Percentiles rank a stretch among this genome's conserved stretches.
These are phyloP conservation scores for Labia minor DNA, from an alignment of 2,888 invertebrate species.

Conservation along the genomic window DNA sequence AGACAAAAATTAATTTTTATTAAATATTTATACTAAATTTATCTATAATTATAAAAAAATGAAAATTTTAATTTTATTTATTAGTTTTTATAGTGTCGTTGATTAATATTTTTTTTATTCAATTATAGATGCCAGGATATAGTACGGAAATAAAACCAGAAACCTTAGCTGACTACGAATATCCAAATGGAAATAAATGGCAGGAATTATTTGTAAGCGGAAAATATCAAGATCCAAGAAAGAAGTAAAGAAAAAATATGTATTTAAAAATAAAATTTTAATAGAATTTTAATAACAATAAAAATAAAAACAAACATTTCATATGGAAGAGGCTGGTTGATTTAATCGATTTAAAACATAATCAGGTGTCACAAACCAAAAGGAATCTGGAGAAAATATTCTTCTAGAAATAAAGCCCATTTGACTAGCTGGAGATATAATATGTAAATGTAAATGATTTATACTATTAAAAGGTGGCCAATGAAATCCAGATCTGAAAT, in stretches of 20 bases:
- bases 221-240: slow-evolving; percentile 35
- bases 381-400: slow-evolving; percentile 60
- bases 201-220: slow-evolving; percentile 51
- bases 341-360: not conserved
- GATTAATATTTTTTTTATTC: too few species aligned
- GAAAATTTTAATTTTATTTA: too few species aligned
- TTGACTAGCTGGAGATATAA: slow-evolving; percentile 64
- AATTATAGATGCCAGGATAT: slow-evolving; percentile 63
- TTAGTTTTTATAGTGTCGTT: too few species aligned
- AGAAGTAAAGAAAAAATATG: not conserved
- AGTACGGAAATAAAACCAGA: slow-evolving; percentile 64
- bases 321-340: too few species aligned
- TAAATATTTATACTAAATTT: too few species aligned
- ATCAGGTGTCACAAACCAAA: slow-evolving; percentile 63
- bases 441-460: slow-evolving; percentile 73
- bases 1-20: too few species aligned
- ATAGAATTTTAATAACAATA: too few species aligned
- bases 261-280: too few species aligned
- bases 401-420: slow-evolving; percentile 55
- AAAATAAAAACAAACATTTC: too few species aligned
- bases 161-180: slow-evolving; percentile 56
- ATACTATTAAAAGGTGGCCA: slow-evolving; percentile 84
- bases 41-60: too few species aligned
- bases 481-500: slow-evolving; percentile 63
- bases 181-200: slow-evolving; percentile 73